Evolutionary conservation across 2,113 vertebrate species (phyloP).

Genomic region (Murina feae): DNA sequence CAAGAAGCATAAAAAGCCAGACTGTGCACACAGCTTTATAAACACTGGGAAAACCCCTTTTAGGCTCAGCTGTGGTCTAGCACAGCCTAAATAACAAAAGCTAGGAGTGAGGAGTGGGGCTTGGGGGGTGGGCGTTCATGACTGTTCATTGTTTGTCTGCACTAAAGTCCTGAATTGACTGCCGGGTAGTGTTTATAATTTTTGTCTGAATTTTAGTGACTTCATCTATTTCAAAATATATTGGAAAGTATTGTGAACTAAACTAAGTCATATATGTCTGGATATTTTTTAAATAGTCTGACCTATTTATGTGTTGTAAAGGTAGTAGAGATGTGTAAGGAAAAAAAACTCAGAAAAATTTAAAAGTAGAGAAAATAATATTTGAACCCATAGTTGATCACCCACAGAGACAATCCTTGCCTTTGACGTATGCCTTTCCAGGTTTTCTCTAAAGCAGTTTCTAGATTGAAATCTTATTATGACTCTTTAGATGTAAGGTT

Average conservation of each 20-base stretch:
- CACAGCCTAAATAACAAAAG: neutral
- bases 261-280: neutral
- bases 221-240: neutral
- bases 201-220: neutral
- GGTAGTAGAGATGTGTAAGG: neutral
- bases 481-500: neutral
- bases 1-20: neutral
- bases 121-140: rapidly evolving
- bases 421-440: neutral
- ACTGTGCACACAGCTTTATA: neutral
- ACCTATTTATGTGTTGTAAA: neutral
- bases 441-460: neutral
- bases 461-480: neutral
- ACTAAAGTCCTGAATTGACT: neutral
- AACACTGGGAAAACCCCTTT: neutral
- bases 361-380: neutral
- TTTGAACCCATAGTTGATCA: neutral
- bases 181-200: neutral
- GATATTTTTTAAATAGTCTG: neutral
- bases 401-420: neutral
- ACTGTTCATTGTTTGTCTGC: neutral
- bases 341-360: neutral
- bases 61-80: neutral
- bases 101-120: rapidly evolving
- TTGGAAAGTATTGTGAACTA: neutral